Base-by-base conservation (phyloP, 2,113 vertebrate species). In the Pseudorasbora parva region DNA sequence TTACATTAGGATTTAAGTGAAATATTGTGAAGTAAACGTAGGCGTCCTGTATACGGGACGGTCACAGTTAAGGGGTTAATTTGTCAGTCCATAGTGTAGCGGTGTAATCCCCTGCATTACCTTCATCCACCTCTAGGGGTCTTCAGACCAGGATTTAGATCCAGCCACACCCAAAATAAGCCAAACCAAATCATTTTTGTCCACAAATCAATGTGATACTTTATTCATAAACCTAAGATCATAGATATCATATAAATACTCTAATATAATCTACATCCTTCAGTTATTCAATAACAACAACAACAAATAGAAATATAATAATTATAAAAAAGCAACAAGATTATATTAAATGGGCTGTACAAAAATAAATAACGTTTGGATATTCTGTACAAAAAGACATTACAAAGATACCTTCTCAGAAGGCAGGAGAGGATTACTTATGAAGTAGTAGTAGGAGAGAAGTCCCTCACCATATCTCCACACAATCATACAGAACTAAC, bases 211-310 rank as follows among this genome's bases (percentile, higher is more conserved):
- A 89, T 90, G 92, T 90, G 88, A 93, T 92, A 91, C 87, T 94
- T 95, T 95, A 94, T 94, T 95, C 91, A 93, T 91, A 89, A 94
- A 93, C 89, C 92, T 93, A 93, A 82, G 89, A 89, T 88, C 91
- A 92, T 88, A 93, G 92, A 97, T 95, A 96, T 91, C 94, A 96
- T 95, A 98, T 99, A 99, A 98, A 99, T 99, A 99, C 96, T 99
- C 96, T 97, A 86, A 95, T 97, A 95, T 94, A 97, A 92, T 97
- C 96, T 96, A 97, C 96, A 95, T 94, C 95, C 95, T 97, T 96
- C 96, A 95, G 90, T 94, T 89, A 90, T 92, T 92, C 89, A 93
- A 91, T 86, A 89, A 84, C 78, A 88, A 91, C 78, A 88, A 91
- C 87, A 90, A 91, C 91, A 93, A 93, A 91, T 88, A 95, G 95